These are phyloP conservation scores for Alligator mississippiensis DNA, from an alignment of 2,113 vertebrate species.

Conservation along the genomic window DNA sequence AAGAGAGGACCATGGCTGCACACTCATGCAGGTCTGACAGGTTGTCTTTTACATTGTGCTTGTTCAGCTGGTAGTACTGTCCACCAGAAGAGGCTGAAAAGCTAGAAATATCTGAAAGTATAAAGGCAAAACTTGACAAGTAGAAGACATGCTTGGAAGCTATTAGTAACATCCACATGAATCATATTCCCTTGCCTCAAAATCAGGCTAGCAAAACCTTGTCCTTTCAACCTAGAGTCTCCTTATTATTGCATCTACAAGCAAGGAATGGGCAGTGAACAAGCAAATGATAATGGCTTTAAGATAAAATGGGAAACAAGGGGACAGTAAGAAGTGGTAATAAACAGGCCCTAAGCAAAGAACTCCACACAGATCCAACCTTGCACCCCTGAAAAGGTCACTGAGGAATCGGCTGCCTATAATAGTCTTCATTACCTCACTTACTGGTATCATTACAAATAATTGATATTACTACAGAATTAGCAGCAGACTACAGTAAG, in stretches of 20 bases:
- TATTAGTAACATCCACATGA: not conserved
- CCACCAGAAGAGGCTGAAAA: not conserved
- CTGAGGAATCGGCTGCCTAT: not conserved
- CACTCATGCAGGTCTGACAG: not conserved
- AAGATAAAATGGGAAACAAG: not conserved
- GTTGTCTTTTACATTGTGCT: not conserved
- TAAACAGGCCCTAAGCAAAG: not conserved
- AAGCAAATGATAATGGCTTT: not conserved
- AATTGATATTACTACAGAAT: not conserved
- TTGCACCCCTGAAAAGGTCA: not conserved
- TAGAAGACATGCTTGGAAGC: not conserved
- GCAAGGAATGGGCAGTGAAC: not conserved
- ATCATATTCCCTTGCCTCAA: not conserved
- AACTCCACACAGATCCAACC: not conserved
- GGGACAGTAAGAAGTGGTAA: not conserved
- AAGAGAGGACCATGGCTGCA: not conserved
- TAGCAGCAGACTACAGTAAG: not conserved
- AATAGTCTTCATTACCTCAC: not conserved
- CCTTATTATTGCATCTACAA: too few species aligned
- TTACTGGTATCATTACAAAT: not conserved
- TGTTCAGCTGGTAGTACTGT: not conserved
- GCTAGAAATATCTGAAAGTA: not conserved
- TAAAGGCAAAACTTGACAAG: not conserved
- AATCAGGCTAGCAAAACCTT: not conserved
- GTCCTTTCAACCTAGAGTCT: not conserved